A percentile compares a stretch with the other conserved stretches of the same genome.
These are phyloP conservation scores for Pseudeuparius sepicola DNA, from an alignment of 2,888 invertebrate genomes.

Conservation along the genomic window DNA sequence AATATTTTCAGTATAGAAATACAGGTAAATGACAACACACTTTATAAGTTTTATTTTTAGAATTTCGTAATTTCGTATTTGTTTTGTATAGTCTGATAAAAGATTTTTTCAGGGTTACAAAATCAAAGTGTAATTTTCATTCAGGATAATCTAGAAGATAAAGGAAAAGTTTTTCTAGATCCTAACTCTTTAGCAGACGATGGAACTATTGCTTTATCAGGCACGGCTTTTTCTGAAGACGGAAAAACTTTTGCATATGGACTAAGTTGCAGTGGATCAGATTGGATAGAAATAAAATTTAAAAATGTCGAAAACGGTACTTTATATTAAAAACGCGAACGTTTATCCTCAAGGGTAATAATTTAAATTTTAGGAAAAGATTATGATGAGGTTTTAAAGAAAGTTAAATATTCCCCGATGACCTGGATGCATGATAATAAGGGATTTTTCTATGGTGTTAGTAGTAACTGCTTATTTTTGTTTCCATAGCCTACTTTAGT, in stretches of 20 bases:
- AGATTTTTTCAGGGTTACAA: conserved; percentile 62
- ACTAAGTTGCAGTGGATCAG: conserved; percentile 86
- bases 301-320: conserved; percentile 62
- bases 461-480: background rate
- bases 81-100: conserved; percentile 1
- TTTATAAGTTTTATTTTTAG: background rate
- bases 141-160: conserved; percentile 62
- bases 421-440: conserved; percentile 92
- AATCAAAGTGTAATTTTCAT: conserved; percentile 95
- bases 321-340: too few species aligned
- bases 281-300: conserved; percentile 88
- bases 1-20: conserved; percentile 89
- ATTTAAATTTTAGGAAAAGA: conserved; percentile 53
- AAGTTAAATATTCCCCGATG: conserved; percentile 85
- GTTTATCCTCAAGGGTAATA: too few species aligned
- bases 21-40: conserved; percentile 39
- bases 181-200: conserved; percentile 87
- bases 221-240: conserved; percentile 77
- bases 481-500: too few species aligned
- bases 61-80: background rate
- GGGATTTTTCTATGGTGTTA: conserved; percentile 88
- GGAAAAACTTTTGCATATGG: conserved; percentile 86
- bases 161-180: conserved; percentile 84
- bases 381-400: conserved; percentile 78
- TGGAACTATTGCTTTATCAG: conserved; percentile 74